Base-by-base conservation (phyloP, 2,113 vertebrate species). In the Equus quagga region DNA sequence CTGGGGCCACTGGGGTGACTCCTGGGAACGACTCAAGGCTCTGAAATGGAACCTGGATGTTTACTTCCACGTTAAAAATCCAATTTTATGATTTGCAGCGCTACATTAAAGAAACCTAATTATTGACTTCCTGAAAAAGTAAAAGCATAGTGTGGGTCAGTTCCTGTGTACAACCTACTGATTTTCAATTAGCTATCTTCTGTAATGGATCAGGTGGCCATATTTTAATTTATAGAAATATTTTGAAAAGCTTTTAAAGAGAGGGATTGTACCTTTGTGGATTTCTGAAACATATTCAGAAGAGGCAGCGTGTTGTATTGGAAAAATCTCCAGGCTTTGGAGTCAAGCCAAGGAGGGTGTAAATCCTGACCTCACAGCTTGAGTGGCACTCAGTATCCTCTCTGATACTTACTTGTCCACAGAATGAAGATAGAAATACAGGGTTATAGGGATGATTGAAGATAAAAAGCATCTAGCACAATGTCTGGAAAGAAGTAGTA, bases 181-280 rank as follows among this genome's bases (percentile, higher is more conserved):
- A 84, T 87, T 95, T 91, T 75, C 6, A 89, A 83, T 92, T 87
- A 95, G 10, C 36, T 89, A 9, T 67, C 26, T 72, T 96, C 54
- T 75, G 3, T 73, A 78, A 64, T 91, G 6, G 5, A 65, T 78
- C 36, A 49, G 19, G 9, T 41, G 1, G 7, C 2, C 36, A 58
- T 69, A 73, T 41, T 92, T 96, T 89, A 75, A 96, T 73, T 82
- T 84, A 73, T 21, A 84, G 15, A 94, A 97, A 75, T 72, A 31
- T 1, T 79, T 44, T 72, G 23, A 41, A 82, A 93, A 70, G 7
- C 9, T 60, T 72, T 91, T 24, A 49, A 80, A 89, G 44, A 60
- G 6, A 73, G 12, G 28, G 17, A 23, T 44, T 73, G 33, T 33
- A 4, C 12, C n/a, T 75, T 64, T 95, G 2, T 44, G 3, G 1